Percentiles rank a stretch among this genome's conserved stretches.
Conservation (phyloP, 2,888 invertebrate genomes). For the Rugalucina vietnamica region DNA sequence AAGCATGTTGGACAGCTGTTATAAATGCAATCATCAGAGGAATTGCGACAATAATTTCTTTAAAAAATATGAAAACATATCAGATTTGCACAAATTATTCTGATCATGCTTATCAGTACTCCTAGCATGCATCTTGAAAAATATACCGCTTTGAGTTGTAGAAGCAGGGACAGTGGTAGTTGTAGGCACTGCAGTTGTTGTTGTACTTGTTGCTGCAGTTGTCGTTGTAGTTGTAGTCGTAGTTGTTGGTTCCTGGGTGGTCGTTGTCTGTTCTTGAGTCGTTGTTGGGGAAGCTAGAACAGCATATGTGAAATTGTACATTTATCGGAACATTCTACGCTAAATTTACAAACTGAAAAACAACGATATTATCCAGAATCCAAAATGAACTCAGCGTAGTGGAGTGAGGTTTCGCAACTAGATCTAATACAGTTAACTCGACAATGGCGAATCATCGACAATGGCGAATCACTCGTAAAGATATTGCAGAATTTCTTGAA, state of each 20-base stretch:
- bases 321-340: not conserved
- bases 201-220: not conserved
- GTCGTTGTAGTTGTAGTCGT: not conserved
- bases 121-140: no score
- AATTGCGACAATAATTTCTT: no score
- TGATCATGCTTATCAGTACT: no score
- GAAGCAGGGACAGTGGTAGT: not conserved
- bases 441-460: no score
- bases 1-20: not conserved
- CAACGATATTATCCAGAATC: not conserved
- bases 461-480: no score
- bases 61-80: no score
- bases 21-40: not conserved
- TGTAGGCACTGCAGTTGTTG: not conserved
- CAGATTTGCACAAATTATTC: no score
- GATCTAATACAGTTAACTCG: no score
- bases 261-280: not conserved
- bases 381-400: not conserved
- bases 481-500: no score
- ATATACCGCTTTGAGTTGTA: no score
- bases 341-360: not conserved
- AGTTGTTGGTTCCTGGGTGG: not conserved
- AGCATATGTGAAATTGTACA: no score
- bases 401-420: no score
- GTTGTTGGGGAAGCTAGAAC: conserved; percentile 12